Evolutionary conservation across 2,888 invertebrate genomes (phyloP).

Genomic region (Diplolepis rosae): DNA sequence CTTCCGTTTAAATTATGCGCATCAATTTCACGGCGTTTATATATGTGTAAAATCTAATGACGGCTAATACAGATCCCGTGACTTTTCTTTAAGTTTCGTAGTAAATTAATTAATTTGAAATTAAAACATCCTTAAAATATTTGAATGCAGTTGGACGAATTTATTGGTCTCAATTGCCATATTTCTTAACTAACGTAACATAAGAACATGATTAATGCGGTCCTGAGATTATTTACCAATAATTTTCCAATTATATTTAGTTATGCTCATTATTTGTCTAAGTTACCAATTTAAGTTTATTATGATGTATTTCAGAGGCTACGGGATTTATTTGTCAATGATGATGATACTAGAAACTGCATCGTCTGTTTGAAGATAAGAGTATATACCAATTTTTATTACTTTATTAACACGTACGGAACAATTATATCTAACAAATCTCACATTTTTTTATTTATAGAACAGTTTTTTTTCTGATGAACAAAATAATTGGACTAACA

Average conservation of each 20-base stretch:
- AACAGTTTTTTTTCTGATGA: too few relatives aligned
- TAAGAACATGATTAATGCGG: background rate
- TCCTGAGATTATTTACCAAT: background rate
- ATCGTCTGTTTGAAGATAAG: constrained; percentile 62
- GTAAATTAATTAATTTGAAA: too few relatives aligned
- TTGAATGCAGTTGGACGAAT: too few relatives aligned
- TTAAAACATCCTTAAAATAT: too few relatives aligned
- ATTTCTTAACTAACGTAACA: too few relatives aligned
- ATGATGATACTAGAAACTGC: constrained; percentile 65
- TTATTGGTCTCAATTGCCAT: too few relatives aligned
- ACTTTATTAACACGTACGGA: constrained; percentile 34
- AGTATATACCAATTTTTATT: constrained; percentile 35
- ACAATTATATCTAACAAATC: background rate
- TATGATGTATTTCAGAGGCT: constrained; percentile 65
- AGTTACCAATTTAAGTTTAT: constrained; percentile 29
- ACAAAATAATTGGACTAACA: too few relatives aligned
- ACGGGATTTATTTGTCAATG: constrained; percentile 66
- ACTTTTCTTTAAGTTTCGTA: too few relatives aligned
- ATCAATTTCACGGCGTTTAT: too few relatives aligned
- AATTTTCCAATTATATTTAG: background rate
- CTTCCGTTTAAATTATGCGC: too few relatives aligned
- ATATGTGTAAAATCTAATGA: too few relatives aligned
- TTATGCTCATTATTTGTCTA: background rate
- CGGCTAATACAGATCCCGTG: too few relatives aligned
- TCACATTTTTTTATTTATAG: background rate